Conservation (phyloP, 2,888 invertebrate genomes). For the Trissonchulus sp. region DNA sequence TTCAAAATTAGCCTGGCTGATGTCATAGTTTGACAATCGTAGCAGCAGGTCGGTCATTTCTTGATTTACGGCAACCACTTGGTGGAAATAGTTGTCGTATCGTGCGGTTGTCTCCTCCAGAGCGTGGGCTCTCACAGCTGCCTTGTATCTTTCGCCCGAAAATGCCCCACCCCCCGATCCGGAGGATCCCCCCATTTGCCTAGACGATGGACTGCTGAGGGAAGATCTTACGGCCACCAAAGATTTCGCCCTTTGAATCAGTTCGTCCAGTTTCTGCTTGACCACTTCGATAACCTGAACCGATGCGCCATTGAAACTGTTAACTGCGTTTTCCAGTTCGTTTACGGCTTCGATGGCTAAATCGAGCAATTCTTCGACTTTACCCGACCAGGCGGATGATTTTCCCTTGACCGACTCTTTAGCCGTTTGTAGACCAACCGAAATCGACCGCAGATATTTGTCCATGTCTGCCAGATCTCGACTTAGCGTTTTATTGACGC, state of each 20-base stretch:
- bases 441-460: neutral
- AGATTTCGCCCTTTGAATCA: neutral
- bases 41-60: constrained; percentile 17
- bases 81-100: constrained; percentile 9
- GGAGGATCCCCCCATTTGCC: neutral
- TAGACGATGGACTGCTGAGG: neutral
- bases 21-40: neutral
- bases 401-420: neutral
- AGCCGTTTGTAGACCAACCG: neutral
- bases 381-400: neutral
- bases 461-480: neutral
- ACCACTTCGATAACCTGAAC: neutral
- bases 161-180: neutral
- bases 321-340: neutral
- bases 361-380: neutral
- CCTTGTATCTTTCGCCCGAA: neutral
- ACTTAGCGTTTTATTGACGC: neutral
- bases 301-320: neutral
- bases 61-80: neutral
- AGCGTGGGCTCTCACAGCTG: neutral
- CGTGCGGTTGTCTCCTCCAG: neutral
- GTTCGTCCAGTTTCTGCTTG: neutral
- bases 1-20: constrained; percentile 19
- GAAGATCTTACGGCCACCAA: neutral
- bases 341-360: neutral